Percentiles rank a stretch among this genome's conserved stretches.
Conservation (phyloP, 2,113 vertebrate genomes). For the Mobula hypostoma region DNA sequence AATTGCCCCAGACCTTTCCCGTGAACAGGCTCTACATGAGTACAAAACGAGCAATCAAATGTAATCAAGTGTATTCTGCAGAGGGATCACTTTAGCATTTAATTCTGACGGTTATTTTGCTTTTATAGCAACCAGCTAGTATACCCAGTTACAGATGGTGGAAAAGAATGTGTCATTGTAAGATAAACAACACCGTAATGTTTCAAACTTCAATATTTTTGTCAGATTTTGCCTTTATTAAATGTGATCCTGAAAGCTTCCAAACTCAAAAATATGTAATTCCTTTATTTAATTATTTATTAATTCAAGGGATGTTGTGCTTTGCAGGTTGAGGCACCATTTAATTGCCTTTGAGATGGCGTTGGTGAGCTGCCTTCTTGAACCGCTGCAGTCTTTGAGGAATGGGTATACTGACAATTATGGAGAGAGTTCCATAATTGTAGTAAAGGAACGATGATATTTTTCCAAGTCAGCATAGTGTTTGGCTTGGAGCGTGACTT, state of each 20-base stretch:
- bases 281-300: neutral
- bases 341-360: too few species aligned
- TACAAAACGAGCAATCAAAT: neutral
- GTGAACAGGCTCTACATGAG: neutral
- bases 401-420: too few species aligned
- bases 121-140: neutral
- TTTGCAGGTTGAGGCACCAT: too few species aligned
- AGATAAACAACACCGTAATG: neutral
- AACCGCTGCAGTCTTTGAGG: too few species aligned
- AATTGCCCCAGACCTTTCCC: neutral
- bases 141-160: too few species aligned
- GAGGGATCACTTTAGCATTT: neutral
- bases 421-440: too few species aligned
- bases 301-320: neutral
- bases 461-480: too few species aligned
- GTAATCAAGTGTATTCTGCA: neutral
- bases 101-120: neutral
- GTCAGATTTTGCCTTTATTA: neutral
- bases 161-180: neutral
- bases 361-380: too few species aligned
- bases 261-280: neutral
- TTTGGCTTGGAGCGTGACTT: too few species aligned
- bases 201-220: neutral
- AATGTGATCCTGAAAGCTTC: neutral
- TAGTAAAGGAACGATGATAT: too few species aligned